Conservation (phyloP, 2,888 invertebrate genomes). For the Drosophila mayaguana region DNA sequence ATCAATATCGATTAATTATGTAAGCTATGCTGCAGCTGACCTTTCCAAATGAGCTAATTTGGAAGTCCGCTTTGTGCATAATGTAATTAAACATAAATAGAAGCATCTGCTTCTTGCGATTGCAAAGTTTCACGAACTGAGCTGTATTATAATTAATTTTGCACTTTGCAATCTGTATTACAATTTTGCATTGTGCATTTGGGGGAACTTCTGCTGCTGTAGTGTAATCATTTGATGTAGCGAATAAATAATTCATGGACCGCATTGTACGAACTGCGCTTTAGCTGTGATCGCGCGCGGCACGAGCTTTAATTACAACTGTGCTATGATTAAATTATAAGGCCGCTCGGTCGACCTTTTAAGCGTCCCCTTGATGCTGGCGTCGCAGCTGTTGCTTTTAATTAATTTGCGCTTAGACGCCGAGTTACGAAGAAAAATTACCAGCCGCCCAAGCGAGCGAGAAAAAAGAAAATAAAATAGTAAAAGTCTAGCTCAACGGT, state of each 20-base stretch:
- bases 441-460: constrained; percentile 16
- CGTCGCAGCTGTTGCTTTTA: constrained; percentile 64
- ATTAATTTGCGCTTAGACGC: constrained; percentile 65
- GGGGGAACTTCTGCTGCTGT: constrained; percentile 2
- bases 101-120: neutral
- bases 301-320: constrained; percentile 42
- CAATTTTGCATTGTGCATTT: constrained; percentile 30
- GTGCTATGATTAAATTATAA: constrained; percentile 63
- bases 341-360: constrained; percentile 29
- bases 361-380: constrained; percentile 19
- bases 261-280: constrained; percentile 14
- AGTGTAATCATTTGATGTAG: constrained; percentile 38
- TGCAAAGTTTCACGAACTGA: constrained; percentile 32
- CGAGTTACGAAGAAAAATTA: constrained; percentile 50
- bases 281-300: constrained; percentile 18
- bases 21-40: neutral
- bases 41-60: neutral
- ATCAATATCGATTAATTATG: neutral
- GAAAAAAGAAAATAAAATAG: constrained; percentile 5
- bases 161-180: constrained; percentile 33
- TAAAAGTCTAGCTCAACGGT: constrained; percentile 18
- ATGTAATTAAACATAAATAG: constrained; percentile 1
- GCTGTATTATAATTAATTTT: constrained; percentile 53
- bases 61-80: neutral
- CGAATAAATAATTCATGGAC: constrained; percentile 57